Base-by-base conservation (phyloP, 2,888 invertebrate genomes). In the Iphiclides podalirius region DNA sequence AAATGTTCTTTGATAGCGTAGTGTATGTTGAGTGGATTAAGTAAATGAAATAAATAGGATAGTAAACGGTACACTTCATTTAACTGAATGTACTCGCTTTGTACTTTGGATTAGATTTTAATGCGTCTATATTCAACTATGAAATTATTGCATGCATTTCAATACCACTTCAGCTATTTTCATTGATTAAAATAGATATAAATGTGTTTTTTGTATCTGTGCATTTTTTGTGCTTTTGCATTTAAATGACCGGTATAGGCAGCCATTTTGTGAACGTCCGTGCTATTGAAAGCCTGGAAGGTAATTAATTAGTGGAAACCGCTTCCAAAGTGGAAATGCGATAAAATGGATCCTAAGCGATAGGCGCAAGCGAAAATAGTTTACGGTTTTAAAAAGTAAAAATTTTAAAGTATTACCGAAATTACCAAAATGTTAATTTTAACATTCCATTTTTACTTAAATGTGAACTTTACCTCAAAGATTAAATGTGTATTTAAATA, bases 301-400 rank as follows among this genome's bases (percentile, higher is more conserved):
- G 72, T 75, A 75, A 75, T 76, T 76, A 75, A 76, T 76, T 75
- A 73, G 70, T 66, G 63, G 69, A 66, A 64, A 70, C 67, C 64
- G 63, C 66, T 68, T 63, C 62, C 63, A 66, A 67, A 69, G 70
- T 73, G 69, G 68, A 61, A 64, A 59, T 53, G 61, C 53, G 64
- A 57, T 60, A 60, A 63, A 59, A 52, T 44, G 33, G 42, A 49
- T 56, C 36, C 0, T 28, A 58, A 55, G 49, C 4, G 1, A 59
- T 14, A 46, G 49, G 52, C 48, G 38, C 28, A 6, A 4, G 51
- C 53, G 53, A 43, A 12, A 52, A 47, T n/a, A n/a, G n/a, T n/a
- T n/a, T n/a, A n/a, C n/a, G n/a, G n/a, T n/a, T n/a, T n/a, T n/a
- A n/a, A n/a, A n/a, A n/a, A n/a, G n/a, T n/a, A n/a, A n/a, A n/a